Conservation (phyloP, 2,797 vertebrate species). For the Aplochiton taeniatus region DNA sequence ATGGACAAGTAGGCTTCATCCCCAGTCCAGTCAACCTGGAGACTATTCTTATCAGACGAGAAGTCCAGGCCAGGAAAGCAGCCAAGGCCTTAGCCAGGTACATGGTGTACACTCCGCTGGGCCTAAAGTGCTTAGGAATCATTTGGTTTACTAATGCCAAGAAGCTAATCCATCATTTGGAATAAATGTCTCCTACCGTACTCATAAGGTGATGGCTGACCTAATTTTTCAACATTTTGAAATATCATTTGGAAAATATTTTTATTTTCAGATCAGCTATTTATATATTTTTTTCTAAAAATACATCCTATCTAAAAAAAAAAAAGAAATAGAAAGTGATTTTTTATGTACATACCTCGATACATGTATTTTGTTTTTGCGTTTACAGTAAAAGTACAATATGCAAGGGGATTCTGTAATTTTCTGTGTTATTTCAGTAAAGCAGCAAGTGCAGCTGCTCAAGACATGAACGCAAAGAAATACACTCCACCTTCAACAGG, state of each 20-base stretch:
- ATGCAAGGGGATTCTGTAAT: too few relatives aligned
- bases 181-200: too few relatives aligned
- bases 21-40: conserved; percentile 98
- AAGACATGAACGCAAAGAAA: conserved; percentile 95
- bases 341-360: too few relatives aligned
- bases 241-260: too few relatives aligned
- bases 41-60: conserved; percentile 94
- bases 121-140: background rate
- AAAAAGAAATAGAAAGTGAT: too few relatives aligned
- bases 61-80: conserved; percentile 95
- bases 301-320: too few relatives aligned
- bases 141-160: background rate
- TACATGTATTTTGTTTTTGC: too few relatives aligned
- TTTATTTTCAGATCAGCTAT: too few relatives aligned
- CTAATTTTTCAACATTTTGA: too few relatives aligned
- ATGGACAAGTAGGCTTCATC: conserved; percentile 96
- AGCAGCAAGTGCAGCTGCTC: conserved; percentile 85
- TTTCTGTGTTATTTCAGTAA: conserved; percentile 78
- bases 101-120: conserved; percentile 14
- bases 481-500: conserved; percentile 94
- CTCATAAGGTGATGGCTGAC: too few relatives aligned
- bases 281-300: too few relatives aligned
- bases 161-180: background rate
- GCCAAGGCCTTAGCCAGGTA: conserved; percentile 86
- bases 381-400: too few relatives aligned